Base-by-base conservation (phyloP, 2,113 vertebrate species). In the Copsychus sechellarum region DNA sequence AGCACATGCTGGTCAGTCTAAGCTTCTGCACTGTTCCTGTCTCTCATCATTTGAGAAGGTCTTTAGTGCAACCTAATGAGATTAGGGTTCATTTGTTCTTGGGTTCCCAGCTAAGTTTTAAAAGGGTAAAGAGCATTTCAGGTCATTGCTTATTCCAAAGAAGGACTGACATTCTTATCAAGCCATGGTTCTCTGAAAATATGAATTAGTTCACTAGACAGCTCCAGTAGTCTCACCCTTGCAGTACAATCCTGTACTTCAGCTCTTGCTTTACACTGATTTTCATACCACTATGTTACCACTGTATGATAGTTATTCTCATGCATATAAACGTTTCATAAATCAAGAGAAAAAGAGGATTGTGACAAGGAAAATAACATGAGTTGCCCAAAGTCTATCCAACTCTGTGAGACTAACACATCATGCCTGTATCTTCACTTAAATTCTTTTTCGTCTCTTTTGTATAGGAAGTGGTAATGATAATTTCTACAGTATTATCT, bases 111-210 rank as follows among this genome's bases (percentile, higher is more conserved):
- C 17, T 25, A 51, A 85, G 40, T 90, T 90, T 87, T 76, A 81
- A 84, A 96, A 95, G 47, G 28, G 18, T 77, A 91, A 89, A 89
- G 78, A 48, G 57, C 36, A 61, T 74, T 76, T 91, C 56, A 79
- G 84, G 79, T 87, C 31, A 51, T 43, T 57, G 31, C 70, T 79
- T 82, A 51, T 67, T 67, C 36, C 40, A 48, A 43, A 64, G 74
- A 57, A 81, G 69, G 81, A 29, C 73, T 76, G 61, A 40, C 5
- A 4, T 76, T 94, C 53, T 53, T 60, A 26, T 53, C 53, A 64
- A 72, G 34, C 57, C 23, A 11, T 45, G 25, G 10, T 67, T 82
- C 57, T 58, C 36, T 31, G 29, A 60, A 84, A 89, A 62, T 28
- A 73, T 0, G 5, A 81, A 79, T 76, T 67, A 45, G 23, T 79